Evolutionary conservation across 2,888 invertebrate genomes (phyloP).

Genomic region (Stenichneumon culpator): DNA sequence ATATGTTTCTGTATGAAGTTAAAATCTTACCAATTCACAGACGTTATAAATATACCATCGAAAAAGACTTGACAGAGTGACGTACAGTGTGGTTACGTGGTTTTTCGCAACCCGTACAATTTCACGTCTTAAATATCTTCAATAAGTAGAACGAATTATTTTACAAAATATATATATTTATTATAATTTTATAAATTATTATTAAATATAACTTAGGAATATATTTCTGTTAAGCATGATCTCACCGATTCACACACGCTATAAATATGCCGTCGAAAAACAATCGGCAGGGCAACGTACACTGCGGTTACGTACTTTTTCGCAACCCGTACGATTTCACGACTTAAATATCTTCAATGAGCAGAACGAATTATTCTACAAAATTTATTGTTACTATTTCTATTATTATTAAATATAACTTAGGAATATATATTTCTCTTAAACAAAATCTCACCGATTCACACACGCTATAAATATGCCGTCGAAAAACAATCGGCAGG

Average conservation of each 20-base stretch:
- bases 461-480: constrained; percentile 7
- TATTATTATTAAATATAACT: neutral
- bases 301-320: constrained; percentile 9
- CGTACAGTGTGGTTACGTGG: constrained; percentile 36
- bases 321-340: constrained; percentile 41
- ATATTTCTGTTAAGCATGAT: constrained; percentile 3
- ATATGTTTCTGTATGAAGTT: constrained; percentile 7
- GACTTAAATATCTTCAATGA: constrained; percentile 45
- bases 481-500: constrained; percentile 17
- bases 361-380: too few relatives aligned
- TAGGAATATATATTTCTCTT: neutral
- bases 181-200: too few relatives aligned
- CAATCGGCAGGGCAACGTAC: neutral
- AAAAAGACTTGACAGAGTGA: constrained; percentile 9
- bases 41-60: constrained; percentile 11
- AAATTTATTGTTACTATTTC: too few relatives aligned
- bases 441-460: neutral
- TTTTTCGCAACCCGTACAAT: too few relatives aligned
- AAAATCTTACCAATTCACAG: neutral
- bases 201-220: neutral
- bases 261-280: neutral
- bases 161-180: too few relatives aligned
- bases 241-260: constrained; percentile 2
- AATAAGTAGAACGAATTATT: constrained; percentile 37
- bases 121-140: neutral